Percentiles rank a stretch among this genome's conserved stretches.
Evolutionary conservation across 2,113 vertebrate genomes (phyloP).

Genomic region (Hylia prasina): DNA sequence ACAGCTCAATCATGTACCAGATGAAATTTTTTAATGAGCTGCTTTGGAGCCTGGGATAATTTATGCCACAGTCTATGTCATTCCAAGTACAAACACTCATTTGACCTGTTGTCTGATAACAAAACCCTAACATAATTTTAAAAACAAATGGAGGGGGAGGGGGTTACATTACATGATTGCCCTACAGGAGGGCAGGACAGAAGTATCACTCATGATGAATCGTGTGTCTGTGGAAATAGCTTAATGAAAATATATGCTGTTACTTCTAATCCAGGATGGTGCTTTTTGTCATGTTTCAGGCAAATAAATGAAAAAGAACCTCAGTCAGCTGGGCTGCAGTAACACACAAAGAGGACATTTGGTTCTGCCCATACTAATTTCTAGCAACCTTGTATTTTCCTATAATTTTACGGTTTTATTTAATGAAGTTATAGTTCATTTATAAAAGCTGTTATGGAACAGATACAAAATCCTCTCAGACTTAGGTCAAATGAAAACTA

Average conservation of each 20-base stretch:
- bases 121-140: not conserved
- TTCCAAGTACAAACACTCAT: not conserved
- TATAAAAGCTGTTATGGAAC: not conserved
- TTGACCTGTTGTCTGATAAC: conserved; percentile 15
- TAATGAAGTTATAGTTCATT: not conserved
- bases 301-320: not conserved
- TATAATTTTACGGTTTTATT: not conserved
- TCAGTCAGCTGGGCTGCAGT: not conserved
- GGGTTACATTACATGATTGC: not conserved
- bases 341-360: not conserved
- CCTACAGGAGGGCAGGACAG: not conserved
- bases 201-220: conserved; percentile 1
- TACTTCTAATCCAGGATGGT: not conserved
- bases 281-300: not conserved
- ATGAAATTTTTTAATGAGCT: not conserved
- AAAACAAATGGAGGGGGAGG: not conserved
- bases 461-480: not conserved
- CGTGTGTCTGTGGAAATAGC: not conserved
- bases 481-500: not conserved
- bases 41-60: not conserved
- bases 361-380: not conserved
- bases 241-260: not conserved
- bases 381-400: not conserved
- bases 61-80: not conserved
- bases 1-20: not conserved